Percentiles rank a stretch among this genome's conserved stretches.
Evolutionary conservation across 2,113 vertebrate genomes (phyloP).

Genomic region (Burhinus bistriatus): DNA sequence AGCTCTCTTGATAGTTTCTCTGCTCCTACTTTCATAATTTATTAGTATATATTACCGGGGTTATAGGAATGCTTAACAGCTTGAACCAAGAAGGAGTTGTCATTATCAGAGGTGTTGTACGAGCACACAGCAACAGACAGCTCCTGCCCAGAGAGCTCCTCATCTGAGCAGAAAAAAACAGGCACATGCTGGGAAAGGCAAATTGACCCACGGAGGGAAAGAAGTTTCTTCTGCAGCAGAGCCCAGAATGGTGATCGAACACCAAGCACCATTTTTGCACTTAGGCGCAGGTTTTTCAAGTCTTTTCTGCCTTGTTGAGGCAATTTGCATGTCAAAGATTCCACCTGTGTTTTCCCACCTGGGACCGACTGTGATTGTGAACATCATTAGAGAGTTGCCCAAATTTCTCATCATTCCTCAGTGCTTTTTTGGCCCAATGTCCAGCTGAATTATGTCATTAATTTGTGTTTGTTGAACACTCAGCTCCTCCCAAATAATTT

Average conservation of each 20-base stretch:
- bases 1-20: background rate
- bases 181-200: background rate
- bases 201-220: background rate
- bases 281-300: background rate
- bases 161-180: background rate
- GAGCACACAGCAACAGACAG: background rate
- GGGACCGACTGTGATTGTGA: background rate
- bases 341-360: background rate
- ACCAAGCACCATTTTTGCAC: background rate
- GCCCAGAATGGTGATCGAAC: background rate
- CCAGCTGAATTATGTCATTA: background rate
- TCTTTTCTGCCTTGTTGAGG: background rate
- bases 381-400: background rate
- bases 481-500: constrained; percentile 21
- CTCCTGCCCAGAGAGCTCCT: background rate
- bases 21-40: constrained; percentile 3
- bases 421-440: background rate
- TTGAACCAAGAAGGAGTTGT: background rate
- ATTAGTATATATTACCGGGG: background rate
- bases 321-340: background rate
- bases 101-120: background rate
- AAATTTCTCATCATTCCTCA: background rate
- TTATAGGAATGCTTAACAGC: background rate
- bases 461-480: background rate
- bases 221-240: background rate